phyloP scores from a whole-genome alignment of 2,888 invertebrate genomes.

The Limnephilus marmoratus region DNA sequence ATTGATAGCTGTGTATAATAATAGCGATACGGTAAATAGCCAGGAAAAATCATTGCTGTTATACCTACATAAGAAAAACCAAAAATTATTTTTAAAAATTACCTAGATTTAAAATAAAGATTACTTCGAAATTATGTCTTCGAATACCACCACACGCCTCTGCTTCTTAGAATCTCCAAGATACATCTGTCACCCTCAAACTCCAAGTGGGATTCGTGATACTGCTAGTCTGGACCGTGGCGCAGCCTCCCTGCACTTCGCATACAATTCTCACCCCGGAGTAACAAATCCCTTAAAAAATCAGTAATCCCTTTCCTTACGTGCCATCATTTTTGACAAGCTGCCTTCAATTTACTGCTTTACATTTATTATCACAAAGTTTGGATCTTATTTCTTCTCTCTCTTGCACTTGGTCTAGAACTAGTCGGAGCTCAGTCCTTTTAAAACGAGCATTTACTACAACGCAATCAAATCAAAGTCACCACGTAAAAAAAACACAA shows the following conservation, averaged over 20 bases:
- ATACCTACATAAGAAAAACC: not conserved
- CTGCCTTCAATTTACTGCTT: not conserved
- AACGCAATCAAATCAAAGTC: not conserved
- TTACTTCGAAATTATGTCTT: not conserved
- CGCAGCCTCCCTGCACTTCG: constrained; percentile 26
- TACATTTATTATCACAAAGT: constrained; percentile 13
- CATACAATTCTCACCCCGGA: not conserved
- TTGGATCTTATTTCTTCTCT: constrained; percentile 45
- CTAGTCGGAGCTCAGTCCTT: constrained; percentile 1
- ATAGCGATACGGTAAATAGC: no score
- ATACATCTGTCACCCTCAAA: constrained; percentile 60
- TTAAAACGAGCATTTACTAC: constrained; percentile 3
- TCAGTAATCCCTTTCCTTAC: not conserved
- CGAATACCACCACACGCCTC: constrained; percentile 8
- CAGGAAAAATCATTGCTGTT: no score
- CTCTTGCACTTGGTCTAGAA: constrained; percentile 35
- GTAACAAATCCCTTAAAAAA: not conserved
- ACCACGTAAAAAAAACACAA: not conserved
- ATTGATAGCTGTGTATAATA: no score
- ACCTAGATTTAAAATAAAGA: not conserved
- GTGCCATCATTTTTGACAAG: not conserved
- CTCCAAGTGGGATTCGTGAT: constrained; percentile 54
- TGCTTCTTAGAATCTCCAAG: constrained; percentile 49
- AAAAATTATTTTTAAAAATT: not conserved
- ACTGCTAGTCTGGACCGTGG: constrained; percentile 5